Conservation (phyloP, 2,888 invertebrate species). For the Tineola bisselliella region DNA sequence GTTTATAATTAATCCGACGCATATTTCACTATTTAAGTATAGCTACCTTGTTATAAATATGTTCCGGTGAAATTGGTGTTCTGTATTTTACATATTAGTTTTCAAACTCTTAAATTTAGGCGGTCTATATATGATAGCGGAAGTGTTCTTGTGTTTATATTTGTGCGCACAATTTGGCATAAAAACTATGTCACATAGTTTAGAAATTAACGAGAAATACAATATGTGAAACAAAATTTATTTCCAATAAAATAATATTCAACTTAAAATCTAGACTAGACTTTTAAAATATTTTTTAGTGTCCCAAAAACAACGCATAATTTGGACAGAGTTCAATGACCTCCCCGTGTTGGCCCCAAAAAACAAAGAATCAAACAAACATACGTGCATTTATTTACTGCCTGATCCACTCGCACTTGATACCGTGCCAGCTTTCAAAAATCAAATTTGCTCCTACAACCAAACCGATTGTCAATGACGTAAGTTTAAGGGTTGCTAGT, state of each 20-base stretch:
- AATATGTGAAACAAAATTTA: background rate
- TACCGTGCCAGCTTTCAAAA: background rate
- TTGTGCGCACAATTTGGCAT: no score
- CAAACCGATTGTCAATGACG: background rate
- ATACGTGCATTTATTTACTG: slow-evolving; percentile 2
- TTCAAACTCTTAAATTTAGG: no score
- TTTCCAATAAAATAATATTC: no score
- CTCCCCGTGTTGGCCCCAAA: slow-evolving; percentile 3
- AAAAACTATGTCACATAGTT: no score
- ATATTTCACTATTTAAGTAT: background rate
- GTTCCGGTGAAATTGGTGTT: no score
- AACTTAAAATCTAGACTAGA: no score
- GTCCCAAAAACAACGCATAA: background rate
- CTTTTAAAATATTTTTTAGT: background rate
- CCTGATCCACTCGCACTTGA: background rate
- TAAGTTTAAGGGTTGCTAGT: background rate
- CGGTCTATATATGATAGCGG: no score
- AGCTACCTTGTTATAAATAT: no score
- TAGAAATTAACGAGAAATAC: background rate
- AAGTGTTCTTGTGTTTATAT: no score
- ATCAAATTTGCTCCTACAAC: background rate
- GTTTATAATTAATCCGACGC: background rate
- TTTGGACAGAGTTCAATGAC: background rate
- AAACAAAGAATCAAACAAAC: slow-evolving; percentile 10
- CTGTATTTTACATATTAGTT: no score